phyloP scores from a whole-genome alignment of 2,888 invertebrate species.

The Mystacides longicornis region DNA sequence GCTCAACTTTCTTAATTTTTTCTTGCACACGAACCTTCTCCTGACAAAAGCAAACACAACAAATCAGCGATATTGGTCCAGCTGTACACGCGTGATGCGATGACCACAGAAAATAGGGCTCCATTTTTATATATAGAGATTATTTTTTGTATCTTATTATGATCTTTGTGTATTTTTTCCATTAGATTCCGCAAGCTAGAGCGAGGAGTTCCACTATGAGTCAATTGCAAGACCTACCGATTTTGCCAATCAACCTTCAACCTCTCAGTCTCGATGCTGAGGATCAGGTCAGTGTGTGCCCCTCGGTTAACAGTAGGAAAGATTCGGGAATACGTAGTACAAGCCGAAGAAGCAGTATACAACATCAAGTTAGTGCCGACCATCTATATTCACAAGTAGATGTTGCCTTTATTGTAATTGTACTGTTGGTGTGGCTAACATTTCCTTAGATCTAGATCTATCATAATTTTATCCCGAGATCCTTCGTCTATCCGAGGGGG shows the following conservation, averaged over 20 bases:
- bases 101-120: too few relatives aligned
- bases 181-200: constrained; percentile 31
- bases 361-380: constrained; percentile 59
- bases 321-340: constrained; percentile 84
- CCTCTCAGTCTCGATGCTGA: constrained; percentile 49
- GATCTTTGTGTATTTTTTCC: background rate
- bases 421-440: background rate
- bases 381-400: background rate
- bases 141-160: too few relatives aligned
- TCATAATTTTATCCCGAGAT: too few relatives aligned
- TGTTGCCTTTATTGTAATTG: background rate
- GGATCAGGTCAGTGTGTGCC: constrained; percentile 65
- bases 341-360: constrained; percentile 77
- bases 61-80: too few relatives aligned
- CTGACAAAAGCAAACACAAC: too few relatives aligned
- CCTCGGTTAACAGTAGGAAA: constrained; percentile 75
- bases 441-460: background rate
- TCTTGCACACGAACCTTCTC: too few relatives aligned
- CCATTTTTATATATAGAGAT: too few relatives aligned
- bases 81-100: too few relatives aligned
- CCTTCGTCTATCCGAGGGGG: too few relatives aligned
- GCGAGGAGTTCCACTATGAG: constrained; percentile 43
- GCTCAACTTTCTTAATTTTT: too few relatives aligned
- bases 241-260: constrained; percentile 23
- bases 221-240: constrained; percentile 37